A percentile compares a stretch with the other conserved stretches of the same genome.
Evolutionary conservation across 2,888 invertebrate genomes (phyloP).

Genomic region (Andrena haemorrhoa): DNA sequence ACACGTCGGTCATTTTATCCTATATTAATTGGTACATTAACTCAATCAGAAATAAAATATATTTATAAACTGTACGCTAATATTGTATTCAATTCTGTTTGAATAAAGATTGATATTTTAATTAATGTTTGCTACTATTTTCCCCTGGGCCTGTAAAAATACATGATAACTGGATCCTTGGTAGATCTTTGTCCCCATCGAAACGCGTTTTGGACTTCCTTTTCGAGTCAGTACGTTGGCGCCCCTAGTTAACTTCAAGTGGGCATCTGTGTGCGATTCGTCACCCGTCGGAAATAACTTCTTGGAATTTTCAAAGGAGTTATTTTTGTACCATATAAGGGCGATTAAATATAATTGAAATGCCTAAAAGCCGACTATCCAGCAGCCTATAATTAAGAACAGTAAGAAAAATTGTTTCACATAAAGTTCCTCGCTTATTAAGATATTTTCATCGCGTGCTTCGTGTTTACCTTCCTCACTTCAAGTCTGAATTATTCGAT

Average conservation of each 20-base stretch:
- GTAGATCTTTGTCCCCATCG: conserved; percentile 5
- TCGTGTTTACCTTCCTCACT: no score
- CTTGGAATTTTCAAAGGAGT: neutral
- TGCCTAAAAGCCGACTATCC: neutral
- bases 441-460: no score
- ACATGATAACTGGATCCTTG: neutral
- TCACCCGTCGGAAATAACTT: conserved; percentile 18
- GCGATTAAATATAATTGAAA: conserved; percentile 17
- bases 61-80: no score
- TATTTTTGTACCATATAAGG: conserved; percentile 18
- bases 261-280: conserved; percentile 40
- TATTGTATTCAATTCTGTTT: no score
- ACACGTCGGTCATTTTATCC: neutral
- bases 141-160: neutral
- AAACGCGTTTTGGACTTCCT: conserved; percentile 1
- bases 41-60: no score
- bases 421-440: no score
- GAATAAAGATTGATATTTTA: no score
- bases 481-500: neutral
- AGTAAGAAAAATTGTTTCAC: neutral
- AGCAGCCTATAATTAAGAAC: neutral
- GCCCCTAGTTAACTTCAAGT: neutral
- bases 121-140: no score
- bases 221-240: neutral
- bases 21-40: neutral